Conservation (phyloP, 2,797 vertebrate species). For the Florisuga fusca region DNA sequence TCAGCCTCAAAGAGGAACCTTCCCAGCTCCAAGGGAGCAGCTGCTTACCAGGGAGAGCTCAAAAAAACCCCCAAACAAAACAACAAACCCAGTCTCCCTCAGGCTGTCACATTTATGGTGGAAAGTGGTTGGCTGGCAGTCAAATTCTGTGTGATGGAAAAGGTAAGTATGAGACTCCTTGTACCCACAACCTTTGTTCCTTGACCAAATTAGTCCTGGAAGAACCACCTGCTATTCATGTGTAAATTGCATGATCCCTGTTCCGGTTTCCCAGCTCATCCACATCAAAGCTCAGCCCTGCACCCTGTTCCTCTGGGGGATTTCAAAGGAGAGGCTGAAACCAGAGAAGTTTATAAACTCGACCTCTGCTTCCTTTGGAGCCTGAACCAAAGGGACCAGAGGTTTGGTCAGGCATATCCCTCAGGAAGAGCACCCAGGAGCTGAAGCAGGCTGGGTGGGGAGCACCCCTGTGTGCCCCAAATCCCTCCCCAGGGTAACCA, state of each 20-base stretch:
- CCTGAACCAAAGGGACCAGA: background rate
- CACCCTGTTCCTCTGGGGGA: background rate
- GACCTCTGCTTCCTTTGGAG: background rate
- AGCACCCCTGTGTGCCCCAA: accelerated
- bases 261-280: background rate
- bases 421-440: background rate
- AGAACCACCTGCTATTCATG: slow-evolving; percentile 46
- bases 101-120: background rate
- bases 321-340: slow-evolving; percentile 22
- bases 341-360: background rate
- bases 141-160: background rate
- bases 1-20: background rate
- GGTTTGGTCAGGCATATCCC: background rate
- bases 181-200: slow-evolving; percentile 44
- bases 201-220: background rate
- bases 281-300: slow-evolving; percentile 9
- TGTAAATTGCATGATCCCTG: slow-evolving; percentile 20
- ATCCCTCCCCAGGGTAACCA: background rate
- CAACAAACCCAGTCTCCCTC: background rate
- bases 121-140: background rate
- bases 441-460: background rate
- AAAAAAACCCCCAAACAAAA: background rate
- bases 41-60: background rate
- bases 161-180: slow-evolving; percentile 1
- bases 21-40: background rate